Evolutionary conservation across 2,888 invertebrate genomes (phyloP).

Genomic region (Lobophora halterata): DNA sequence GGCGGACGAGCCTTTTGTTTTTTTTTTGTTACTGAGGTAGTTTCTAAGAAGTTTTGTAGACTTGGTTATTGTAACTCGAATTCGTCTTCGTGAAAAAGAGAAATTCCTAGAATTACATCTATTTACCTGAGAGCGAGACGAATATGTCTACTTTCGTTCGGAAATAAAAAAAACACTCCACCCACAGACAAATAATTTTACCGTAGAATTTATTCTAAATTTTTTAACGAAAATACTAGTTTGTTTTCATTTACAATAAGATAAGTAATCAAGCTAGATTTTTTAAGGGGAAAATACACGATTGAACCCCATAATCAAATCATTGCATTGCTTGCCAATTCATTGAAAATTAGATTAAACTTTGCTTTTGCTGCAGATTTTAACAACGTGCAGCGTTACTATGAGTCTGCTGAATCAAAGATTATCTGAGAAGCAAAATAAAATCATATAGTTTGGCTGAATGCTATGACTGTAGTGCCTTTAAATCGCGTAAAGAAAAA

Average conservation of each 20-base stretch:
- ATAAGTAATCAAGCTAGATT: not conserved
- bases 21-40: slow-evolving; percentile 1
- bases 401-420: too few relatives aligned
- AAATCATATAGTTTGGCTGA: too few relatives aligned
- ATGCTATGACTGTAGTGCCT: too few relatives aligned
- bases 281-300: not conserved
- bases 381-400: not conserved
- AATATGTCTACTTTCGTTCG: slow-evolving; percentile 17
- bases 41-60: not conserved
- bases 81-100: slow-evolving; percentile 5
- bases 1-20: not conserved
- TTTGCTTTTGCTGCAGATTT: not conserved
- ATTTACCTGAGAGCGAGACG: slow-evolving; percentile 42
- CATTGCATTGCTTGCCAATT: not conserved
- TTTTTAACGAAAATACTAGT: slow-evolving; percentile 3
- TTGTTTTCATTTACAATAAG: slow-evolving; percentile 1
- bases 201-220: not conserved
- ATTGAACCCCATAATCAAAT: not conserved
- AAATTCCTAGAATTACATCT: slow-evolving; percentile 29
- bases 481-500: too few relatives aligned
- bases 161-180: too few relatives aligned
- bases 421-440: too few relatives aligned
- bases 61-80: not conserved
- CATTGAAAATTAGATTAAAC: not conserved
- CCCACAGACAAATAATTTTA: not conserved